Evolutionary conservation across 1,140 invertebrate species (phyloP), one percentile per base, ranked within the genome.

Genomic region (Euura lappo): DNA sequence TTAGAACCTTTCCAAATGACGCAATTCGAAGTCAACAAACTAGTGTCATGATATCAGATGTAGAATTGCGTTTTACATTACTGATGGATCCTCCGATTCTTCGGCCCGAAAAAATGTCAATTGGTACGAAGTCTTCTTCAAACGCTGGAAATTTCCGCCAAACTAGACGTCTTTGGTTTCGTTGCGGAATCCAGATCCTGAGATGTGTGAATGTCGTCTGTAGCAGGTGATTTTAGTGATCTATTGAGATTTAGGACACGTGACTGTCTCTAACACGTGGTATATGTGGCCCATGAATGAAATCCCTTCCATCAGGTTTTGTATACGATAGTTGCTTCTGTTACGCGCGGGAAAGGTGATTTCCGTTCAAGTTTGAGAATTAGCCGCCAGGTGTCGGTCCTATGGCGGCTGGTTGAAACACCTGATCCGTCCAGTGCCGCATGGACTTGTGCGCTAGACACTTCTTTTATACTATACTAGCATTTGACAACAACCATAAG

Each of bases 381-480:
- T 3, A n/a, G 69, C 45, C 74, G 76, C 71, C 72, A 83, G 82
- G 78, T 82, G 82, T 78, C 81, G 4, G 44, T 77, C 71, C 73
- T 72, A 71, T 76, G 76, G 74, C 77, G 79, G 76, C 71, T 68
- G 73, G 72, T 79, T 75, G 78, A 84, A 84, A 83, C 82, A 83
- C 80, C 82, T 84, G 82, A 83, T 76, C 28, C 71, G 60, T 60
- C 74, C 82, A 84, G 82, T 84, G 81, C 76, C 70, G 81, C 80
- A 84, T 84, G 80, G 79, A 75, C 82, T 82, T 75, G 82, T 83
- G 81, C 74, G 77, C 79, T 71, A 80, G 74, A 74, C 77, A 77
- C 81, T 81, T 77, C 79, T 77, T 84, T 78, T 78, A 80, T 80
- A 77, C 77, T 78, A 83, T 74, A 72, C 51, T 60, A 60, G 51